Evolutionary conservation across 2,888 invertebrate species (phyloP), one percentile per base, ranked within the genome.

Genomic region (Drosophila seclusa): DNA sequence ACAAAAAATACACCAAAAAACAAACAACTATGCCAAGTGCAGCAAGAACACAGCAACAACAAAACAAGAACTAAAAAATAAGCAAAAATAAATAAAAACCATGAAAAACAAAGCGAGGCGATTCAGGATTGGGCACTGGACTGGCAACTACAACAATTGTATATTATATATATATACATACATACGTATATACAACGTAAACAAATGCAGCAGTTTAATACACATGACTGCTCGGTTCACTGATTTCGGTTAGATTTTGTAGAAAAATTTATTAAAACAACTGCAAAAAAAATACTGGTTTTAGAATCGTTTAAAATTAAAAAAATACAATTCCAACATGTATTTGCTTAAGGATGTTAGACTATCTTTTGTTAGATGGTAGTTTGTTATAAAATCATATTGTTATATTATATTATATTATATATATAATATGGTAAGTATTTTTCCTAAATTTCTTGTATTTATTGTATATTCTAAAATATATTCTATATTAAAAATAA

Each of bases 1-100:
- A 76, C 73, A 79, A 82, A 75, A 80, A 70, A 77, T 58, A 49
- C 68, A 73, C 2, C 29, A 18, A 38, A 18, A 29, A 81, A 72
- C 72, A 76, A 45, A 73, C 59, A 55, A 34, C 32, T 24, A 40
- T 65, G 36, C 49, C 65, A 34, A 65, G 49, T 34, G 54, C 49
- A 34, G 32, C 49, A 65, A 27, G 53, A 57, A 29, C 27, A 27
- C 27, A 55, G 34, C 42, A 52, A 18, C 42, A 67, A 31, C 64
- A 18, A 68, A 76, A 61, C 60, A 71, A 49, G 45, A 55, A 57
- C 48, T 52, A 18, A 48, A 66, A 55, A 58, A 60, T 24, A 54
- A 4, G 0, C 10, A 34, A 55, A 45, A 31, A 27, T n/a, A 60
- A 59, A 13, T 16, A 52, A 32, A 29, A 52, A 59, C 24, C 16